A percentile compares a stretch with the other conserved stretches of the same genome.
These are phyloP conservation scores for Chrysogorgia sp. DNA, from an alignment of 92 coral and sea anemone genomes.

Conservation along the genomic window DNA sequence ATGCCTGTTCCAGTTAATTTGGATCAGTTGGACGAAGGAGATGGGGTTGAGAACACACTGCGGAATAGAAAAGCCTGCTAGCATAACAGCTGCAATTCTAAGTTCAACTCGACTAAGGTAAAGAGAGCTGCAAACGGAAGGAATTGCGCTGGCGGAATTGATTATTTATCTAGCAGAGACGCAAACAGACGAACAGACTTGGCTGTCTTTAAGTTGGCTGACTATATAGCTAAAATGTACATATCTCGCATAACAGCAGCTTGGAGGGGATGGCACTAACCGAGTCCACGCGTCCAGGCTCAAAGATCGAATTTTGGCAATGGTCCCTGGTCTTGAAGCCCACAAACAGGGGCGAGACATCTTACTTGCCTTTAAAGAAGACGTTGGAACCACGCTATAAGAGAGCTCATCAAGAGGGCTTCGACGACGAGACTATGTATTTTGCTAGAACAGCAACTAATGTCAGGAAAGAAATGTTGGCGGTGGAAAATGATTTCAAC, in stretches of 20 bases:
- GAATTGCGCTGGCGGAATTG: no score
- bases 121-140: no score
- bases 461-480: slow-evolving; percentile 57
- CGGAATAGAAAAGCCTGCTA: slow-evolving; percentile 35
- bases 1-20: slow-evolving; percentile 32
- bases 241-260: slow-evolving; percentile 36
- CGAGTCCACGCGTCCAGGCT: slow-evolving; percentile 50
- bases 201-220: slow-evolving; percentile 48
- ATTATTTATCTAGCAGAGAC: no score
- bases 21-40: slow-evolving; percentile 50
- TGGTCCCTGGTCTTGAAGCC: slow-evolving; percentile 1
- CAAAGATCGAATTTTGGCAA: no score
- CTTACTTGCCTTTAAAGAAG: no score
- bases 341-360: slow-evolving; percentile 22
- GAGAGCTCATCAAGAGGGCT: slow-evolving; percentile 4
- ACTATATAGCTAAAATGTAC: slow-evolving; percentile 55
- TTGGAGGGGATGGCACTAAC: slow-evolving; percentile 28
- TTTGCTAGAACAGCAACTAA: slow-evolving; percentile 57
- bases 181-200: no score
- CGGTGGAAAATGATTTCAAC: slow-evolving; percentile 39
- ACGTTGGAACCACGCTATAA: background rate
- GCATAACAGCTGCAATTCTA: slow-evolving; percentile 51
- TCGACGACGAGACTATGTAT: slow-evolving; percentile 43
- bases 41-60: slow-evolving; percentile 42
- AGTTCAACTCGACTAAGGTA: no score